Evolutionary conservation across 2,113 vertebrate genomes (phyloP).

Genomic region (Salminus brasiliensis): DNA sequence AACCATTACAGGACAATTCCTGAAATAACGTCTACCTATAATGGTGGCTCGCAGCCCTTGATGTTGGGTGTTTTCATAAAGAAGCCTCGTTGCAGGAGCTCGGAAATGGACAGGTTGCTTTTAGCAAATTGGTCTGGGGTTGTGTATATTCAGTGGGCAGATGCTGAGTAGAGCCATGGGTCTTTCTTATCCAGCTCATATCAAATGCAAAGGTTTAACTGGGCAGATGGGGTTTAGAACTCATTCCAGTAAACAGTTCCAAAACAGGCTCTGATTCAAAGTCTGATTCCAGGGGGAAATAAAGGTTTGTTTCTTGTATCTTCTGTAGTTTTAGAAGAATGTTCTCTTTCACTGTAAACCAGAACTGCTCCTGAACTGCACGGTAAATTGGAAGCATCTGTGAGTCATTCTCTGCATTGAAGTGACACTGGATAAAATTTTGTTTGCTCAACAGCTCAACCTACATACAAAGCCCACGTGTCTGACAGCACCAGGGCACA

Average conservation of each 20-base stretch:
- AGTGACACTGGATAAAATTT: too few species aligned
- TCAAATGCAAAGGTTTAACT: constrained; percentile 37
- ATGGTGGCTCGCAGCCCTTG: constrained; percentile 3
- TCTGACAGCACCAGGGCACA: constrained; percentile 13
- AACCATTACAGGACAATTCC: constrained; percentile 19
- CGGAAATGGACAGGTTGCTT: constrained; percentile 33
- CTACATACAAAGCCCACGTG: constrained; percentile 41
- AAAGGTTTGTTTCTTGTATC: background rate
- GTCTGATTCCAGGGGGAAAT: background rate
- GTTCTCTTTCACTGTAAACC: background rate
- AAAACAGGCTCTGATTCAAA: constrained; percentile 40
- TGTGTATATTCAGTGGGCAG: constrained; percentile 42
- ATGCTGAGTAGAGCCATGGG: constrained; percentile 2
- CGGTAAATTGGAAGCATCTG: background rate
- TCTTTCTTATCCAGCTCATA: constrained; percentile 37
- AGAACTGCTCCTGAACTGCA: background rate
- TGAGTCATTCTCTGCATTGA: too few species aligned
- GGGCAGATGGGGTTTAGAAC: constrained; percentile 51
- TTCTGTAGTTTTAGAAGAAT: background rate
- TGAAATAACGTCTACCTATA: constrained; percentile 28
- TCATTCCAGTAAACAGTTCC: constrained; percentile 54
- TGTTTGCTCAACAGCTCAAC: background rate
- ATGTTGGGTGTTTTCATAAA: constrained; percentile 1
- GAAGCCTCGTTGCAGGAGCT: constrained; percentile 14
- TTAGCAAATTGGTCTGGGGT: constrained; percentile 24